Evolutionary conservation across 2,113 vertebrate species (phyloP).

Genomic region (Aplodontia rufa): DNA sequence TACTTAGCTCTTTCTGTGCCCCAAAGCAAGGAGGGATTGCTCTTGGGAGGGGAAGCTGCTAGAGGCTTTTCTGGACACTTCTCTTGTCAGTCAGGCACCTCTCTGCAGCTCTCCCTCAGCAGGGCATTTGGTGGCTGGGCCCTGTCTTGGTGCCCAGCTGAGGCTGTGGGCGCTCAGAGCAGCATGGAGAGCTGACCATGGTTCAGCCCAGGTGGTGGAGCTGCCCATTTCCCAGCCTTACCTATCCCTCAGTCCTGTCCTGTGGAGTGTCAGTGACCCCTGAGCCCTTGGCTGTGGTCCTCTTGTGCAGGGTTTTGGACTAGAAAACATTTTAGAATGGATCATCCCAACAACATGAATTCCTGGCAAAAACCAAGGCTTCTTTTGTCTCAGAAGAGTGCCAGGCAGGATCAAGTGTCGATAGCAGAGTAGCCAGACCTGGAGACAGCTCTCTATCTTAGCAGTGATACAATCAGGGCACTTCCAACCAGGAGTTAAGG

Average conservation of each 20-base stretch:
- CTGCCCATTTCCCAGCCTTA: not conserved
- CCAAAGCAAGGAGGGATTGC: rapidly evolving
- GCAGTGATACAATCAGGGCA: constrained; percentile 33
- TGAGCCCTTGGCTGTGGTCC: not conserved
- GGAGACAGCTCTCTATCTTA: not conserved
- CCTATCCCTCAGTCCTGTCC: not conserved
- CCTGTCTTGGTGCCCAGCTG: rapidly evolving
- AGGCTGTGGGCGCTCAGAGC: not conserved
- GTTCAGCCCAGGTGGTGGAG: too few species aligned
- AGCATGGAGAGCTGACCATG: not conserved
- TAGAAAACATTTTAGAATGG: constrained; percentile 11
- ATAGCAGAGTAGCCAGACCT: not conserved
- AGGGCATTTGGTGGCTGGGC: rapidly evolving
- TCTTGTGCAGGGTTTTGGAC: not conserved
- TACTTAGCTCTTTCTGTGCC: not conserved
- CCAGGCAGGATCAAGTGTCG: not conserved
- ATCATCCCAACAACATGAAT: not conserved
- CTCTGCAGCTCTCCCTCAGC: too few species aligned
- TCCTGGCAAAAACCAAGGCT: not conserved
- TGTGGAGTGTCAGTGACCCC: too few species aligned
- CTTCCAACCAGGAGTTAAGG: not conserved
- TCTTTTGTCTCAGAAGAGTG: not conserved
- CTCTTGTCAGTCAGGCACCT: too few species aligned
- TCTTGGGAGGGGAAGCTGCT: rapidly evolving
- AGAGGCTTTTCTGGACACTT: not conserved